Evolutionary conservation across 2,888 invertebrate species (phyloP).

Genomic region (Luffia ferchaultella): DNA sequence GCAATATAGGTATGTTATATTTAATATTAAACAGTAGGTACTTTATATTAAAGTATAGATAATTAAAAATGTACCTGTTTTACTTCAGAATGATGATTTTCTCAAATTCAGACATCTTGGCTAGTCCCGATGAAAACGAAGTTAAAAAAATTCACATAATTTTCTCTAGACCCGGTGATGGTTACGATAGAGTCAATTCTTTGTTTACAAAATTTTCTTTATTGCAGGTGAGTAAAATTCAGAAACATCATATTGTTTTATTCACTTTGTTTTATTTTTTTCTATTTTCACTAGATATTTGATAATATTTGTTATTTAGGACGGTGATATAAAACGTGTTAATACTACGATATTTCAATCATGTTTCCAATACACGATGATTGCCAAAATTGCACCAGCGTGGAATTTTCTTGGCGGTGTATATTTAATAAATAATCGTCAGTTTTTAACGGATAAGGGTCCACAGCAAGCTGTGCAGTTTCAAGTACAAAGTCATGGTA

Average conservation of each 20-base stretch:
- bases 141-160: conserved; percentile 43
- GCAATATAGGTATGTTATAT: no score
- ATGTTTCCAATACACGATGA: conserved; percentile 49
- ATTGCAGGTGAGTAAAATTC: conserved; percentile 30
- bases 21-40: no score
- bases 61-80: no score
- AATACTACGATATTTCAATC: conserved; percentile 34
- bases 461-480: conserved; percentile 40
- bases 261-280: background rate
- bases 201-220: conserved; percentile 45
- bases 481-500: conserved; percentile 25
- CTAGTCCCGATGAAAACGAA: conserved; percentile 45
- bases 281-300: background rate
- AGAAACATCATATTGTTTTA: background rate
- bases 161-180: conserved; percentile 39
- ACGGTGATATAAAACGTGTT: conserved; percentile 29
- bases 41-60: no score
- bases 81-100: conserved; percentile 59
- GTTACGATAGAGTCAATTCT: conserved; percentile 40
- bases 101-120: conserved; percentile 44
- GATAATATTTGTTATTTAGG: conserved; percentile 21
- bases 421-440: conserved; percentile 46
- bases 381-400: conserved; percentile 43
- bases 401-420: conserved; percentile 42
- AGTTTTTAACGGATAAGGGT: conserved; percentile 34